Evolutionary conservation across 2,113 vertebrate species (phyloP).

Genomic region (Pangasianodon gigas): DNA sequence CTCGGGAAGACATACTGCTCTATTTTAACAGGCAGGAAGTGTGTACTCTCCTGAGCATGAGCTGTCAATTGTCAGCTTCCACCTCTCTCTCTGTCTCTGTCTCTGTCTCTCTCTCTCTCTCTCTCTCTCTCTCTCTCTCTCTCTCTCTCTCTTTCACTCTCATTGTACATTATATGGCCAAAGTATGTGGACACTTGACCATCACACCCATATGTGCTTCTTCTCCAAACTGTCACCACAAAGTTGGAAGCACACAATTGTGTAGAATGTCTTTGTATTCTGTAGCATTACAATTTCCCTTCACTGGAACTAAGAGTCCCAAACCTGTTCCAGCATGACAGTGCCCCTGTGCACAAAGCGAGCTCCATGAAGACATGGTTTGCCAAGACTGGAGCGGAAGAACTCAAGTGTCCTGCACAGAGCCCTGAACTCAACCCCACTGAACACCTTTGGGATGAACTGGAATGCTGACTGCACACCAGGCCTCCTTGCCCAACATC

Average conservation of each 20-base stretch:
- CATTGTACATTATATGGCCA: neutral
- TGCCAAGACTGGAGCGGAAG: neutral
- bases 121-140: neutral
- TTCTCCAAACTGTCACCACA: neutral
- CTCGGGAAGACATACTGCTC: constrained; percentile 29
- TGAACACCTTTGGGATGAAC: neutral
- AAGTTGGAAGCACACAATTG: neutral
- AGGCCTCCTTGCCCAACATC: neutral
- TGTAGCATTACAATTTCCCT: neutral
- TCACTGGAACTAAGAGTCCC: neutral
- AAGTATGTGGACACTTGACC: neutral
- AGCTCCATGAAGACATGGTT: neutral
- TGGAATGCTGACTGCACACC: neutral
- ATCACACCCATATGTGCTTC: neutral
- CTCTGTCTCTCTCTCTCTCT: neutral
- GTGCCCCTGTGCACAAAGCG: neutral
- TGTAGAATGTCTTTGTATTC: neutral
- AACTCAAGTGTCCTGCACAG: neutral
- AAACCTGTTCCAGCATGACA: neutral
- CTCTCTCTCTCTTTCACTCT: no score
- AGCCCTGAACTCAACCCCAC: neutral
- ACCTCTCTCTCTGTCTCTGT: neutral
- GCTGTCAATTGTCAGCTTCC: constrained; percentile 27
- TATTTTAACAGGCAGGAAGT: constrained; percentile 38
- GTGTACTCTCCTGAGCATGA: constrained; percentile 1